phyloP scores from a whole-genome alignment of 2,888 invertebrate genomes.

The Heptascelio sp. region DNA sequence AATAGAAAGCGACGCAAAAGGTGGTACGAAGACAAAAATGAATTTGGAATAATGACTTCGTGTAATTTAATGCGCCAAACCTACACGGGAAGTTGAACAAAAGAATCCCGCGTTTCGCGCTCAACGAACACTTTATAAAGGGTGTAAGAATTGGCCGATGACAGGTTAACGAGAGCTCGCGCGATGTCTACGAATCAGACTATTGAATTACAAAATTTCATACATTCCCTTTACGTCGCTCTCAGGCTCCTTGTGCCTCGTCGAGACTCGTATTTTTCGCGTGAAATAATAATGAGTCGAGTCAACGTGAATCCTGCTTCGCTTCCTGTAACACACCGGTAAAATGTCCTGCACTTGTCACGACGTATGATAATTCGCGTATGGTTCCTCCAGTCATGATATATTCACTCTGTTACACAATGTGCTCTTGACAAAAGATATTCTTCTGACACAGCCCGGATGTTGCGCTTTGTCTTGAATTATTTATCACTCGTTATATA shows the following conservation, averaged over 20 bases:
- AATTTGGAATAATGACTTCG: slow-evolving; percentile 25
- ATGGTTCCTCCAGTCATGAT: slow-evolving; percentile 57
- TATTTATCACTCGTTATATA: slow-evolving; percentile 2
- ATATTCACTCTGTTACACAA: slow-evolving; percentile 59
- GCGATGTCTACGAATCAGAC: slow-evolving; percentile 80
- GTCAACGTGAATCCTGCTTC: slow-evolving; percentile 76
- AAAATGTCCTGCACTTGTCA: slow-evolving; percentile 65
- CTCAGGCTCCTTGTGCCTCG: slow-evolving; percentile 79
- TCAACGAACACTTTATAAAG: slow-evolving; percentile 8
- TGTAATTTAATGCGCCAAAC: slow-evolving; percentile 39
- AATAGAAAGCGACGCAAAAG: slow-evolving; percentile 30
- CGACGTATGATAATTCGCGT: slow-evolving; percentile 68
- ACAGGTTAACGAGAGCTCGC: slow-evolving; percentile 63
- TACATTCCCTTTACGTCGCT: slow-evolving; percentile 84
- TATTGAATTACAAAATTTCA: slow-evolving; percentile 84
- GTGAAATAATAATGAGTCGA: slow-evolving; percentile 82
- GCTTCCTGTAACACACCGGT: slow-evolving; percentile 54
- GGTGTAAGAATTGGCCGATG: slow-evolving; percentile 61
- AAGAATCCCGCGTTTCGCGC: slow-evolving; percentile 13
- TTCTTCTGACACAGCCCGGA: slow-evolving; percentile 40
- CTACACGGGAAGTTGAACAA: slow-evolving; percentile 21
- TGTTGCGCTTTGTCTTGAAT: background rate
- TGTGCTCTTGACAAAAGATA: slow-evolving; percentile 58
- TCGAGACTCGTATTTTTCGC: slow-evolving; percentile 81
- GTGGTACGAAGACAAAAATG: slow-evolving; percentile 24